Base-by-base conservation (phyloP, 2,113 vertebrate species). In the Sebastes fasciatus region DNA sequence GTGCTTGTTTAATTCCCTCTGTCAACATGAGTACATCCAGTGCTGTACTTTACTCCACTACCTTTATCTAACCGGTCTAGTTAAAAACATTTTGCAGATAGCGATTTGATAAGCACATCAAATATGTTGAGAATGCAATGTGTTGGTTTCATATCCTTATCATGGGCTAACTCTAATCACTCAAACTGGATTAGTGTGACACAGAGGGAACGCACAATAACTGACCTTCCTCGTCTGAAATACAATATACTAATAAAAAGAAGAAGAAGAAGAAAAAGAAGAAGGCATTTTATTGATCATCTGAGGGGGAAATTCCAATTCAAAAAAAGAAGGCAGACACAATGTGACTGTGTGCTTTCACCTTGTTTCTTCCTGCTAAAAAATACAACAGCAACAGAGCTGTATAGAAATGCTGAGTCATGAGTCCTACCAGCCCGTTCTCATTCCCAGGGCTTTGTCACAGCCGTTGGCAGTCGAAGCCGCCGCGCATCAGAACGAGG, bases 191-290 rank as follows among this genome's bases (percentile, higher is more conserved):
- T 34, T 10, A 64, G 51, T 55, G 14, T 42, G 49, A 61, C 70
- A 40, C 12, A 76, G n/a, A 61, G 48, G 52, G 54, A 62, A 61
- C n/a, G 17, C 60, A 16, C 21, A 13, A 63, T 66, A 70, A 58
- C 13, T 34, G 21, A 62, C 60, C 70, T 85, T 77, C 64, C 82
- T 69, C 70, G 46, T 49, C 13, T 66, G 21, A 42, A 60, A 52
- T 34, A 54, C 69, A 21, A 19, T 13, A 70, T 58, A 43, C 34
- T 34, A 34, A 34, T 34, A 34, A 34, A 34, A 34, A 34, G 34
- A 34, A 34, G 34, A 34, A 34, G 34, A 34, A 34, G 26, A 34
- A 34, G 34, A 34, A 34, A 34, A 34, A 34, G 34, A 34, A 34
- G 34, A 34, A 34, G 34, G 34, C 34, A 34, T 34, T 34, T 34